These are phyloP conservation scores for Panurus biarmicus DNA, from an alignment of 2,113 vertebrate species.

Conservation along the genomic window DNA sequence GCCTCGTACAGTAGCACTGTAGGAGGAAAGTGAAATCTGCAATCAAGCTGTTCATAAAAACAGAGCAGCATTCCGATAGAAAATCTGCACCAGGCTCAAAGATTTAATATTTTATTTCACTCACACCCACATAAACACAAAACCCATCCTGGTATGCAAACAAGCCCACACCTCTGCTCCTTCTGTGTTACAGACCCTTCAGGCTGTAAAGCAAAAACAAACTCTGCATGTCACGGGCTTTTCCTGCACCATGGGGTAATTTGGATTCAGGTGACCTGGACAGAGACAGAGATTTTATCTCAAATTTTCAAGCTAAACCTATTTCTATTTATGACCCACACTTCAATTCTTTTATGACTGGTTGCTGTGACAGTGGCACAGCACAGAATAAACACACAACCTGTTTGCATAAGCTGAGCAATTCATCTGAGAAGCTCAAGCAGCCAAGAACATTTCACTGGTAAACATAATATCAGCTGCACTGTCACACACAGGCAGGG, in stretches of 20 bases:
- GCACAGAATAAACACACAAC: conserved; percentile 38
- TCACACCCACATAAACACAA: not conserved
- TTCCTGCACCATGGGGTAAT: not conserved
- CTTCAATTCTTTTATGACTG: conserved; percentile 10
- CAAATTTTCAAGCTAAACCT: conserved; percentile 4
- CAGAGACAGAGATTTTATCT: not conserved
- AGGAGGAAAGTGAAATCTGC: not conserved
- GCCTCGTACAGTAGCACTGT: not conserved
- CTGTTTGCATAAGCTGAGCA: conserved; percentile 48
- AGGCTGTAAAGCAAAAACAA: not conserved
- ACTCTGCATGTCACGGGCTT: not conserved
- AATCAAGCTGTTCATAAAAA: not conserved
- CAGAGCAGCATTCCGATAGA: not conserved
- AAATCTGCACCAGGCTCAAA: not conserved
- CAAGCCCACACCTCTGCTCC: not conserved
- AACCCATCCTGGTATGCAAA: not conserved
- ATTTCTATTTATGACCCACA: conserved; percentile 46
- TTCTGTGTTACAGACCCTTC: not conserved
- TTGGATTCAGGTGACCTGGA: not conserved
- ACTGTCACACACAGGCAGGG: not conserved
- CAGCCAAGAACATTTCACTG: not conserved
- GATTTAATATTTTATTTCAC: not conserved
- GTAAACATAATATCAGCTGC: conserved; percentile 35
- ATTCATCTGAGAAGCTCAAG: conserved; percentile 27
- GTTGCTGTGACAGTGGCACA: conserved; percentile 32